Conservation (phyloP, 2,113 vertebrate species). For the Penelope pileata region DNA sequence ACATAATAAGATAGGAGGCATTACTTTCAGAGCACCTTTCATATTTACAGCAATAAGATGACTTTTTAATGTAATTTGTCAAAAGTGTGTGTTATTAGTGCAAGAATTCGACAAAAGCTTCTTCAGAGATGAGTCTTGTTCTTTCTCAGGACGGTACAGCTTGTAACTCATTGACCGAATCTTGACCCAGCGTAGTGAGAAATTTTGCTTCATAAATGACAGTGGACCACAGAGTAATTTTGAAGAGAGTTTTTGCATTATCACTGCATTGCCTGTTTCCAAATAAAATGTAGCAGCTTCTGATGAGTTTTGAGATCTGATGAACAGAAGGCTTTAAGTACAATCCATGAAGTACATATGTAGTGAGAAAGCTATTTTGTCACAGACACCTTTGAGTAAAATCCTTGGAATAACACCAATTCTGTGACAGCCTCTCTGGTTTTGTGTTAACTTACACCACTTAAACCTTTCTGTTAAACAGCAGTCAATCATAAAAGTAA, state of each 20-base stretch:
- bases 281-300: not conserved
- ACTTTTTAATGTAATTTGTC: not conserved
- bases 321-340: conserved; percentile 5
- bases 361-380: not conserved
- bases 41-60: not conserved
- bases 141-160: not conserved
- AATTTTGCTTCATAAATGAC: not conserved
- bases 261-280: not conserved
- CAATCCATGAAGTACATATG: not conserved
- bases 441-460: not conserved
- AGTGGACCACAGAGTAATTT: not conserved
- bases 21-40: too few species aligned
- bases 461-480: not conserved
- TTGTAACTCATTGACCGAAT: not conserved
- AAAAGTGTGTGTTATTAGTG: not conserved
- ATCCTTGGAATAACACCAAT: not conserved
- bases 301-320: not conserved
- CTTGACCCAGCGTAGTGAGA: not conserved
- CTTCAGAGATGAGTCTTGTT: not conserved
- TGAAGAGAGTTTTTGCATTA: not conserved
- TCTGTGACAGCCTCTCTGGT: not conserved
- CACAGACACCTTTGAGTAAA: not conserved
- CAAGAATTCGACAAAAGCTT: not conserved
- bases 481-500: not conserved
- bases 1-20: too few species aligned